Evolutionary conservation across 2,113 vertebrate genomes (phyloP).

Genomic region (Xyliphius kryptos): DNA sequence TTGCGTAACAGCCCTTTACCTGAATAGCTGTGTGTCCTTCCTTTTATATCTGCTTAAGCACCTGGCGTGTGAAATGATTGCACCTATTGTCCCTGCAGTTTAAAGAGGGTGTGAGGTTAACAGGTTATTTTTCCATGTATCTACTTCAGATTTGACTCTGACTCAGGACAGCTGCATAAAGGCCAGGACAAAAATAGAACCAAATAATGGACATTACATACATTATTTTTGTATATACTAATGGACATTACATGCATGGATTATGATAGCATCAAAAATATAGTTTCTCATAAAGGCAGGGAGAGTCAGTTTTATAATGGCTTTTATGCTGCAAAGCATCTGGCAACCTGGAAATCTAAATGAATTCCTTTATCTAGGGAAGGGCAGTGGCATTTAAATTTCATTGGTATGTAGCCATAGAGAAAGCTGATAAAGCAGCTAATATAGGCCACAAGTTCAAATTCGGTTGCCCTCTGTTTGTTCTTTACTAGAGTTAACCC

Average conservation of each 20-base stretch:
- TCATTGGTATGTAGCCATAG: constrained; percentile 38
- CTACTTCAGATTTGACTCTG: constrained; percentile 7
- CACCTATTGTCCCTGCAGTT: constrained; percentile 15
- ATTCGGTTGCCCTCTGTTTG: constrained; percentile 15
- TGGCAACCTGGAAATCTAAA: constrained; percentile 45
- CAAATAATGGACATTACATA: not conserved
- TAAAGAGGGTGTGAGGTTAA: constrained; percentile 18
- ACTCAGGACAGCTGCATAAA: constrained; percentile 8
- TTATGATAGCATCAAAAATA: not conserved
- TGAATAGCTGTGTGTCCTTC: constrained; percentile 8
- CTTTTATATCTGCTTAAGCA: constrained; percentile 6
- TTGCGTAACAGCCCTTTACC: constrained; percentile 1
- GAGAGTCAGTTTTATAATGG: constrained; percentile 8
- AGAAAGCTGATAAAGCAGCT: constrained; percentile 5
- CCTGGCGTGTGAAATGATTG: constrained; percentile 30
- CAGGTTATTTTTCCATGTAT: constrained; percentile 8
- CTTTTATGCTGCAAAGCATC: not conserved
- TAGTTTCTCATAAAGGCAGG: not conserved
- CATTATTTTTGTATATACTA: not conserved
- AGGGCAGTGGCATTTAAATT: constrained; percentile 52
- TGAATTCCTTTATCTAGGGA: constrained; percentile 38
- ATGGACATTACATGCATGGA: not conserved
- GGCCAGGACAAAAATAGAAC: not conserved
- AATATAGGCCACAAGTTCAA: constrained; percentile 48
- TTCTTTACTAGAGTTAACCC: constrained; percentile 6